Evolutionary conservation across 2,888 invertebrate species (phyloP).

Genomic region (Conistra vaccinii): DNA sequence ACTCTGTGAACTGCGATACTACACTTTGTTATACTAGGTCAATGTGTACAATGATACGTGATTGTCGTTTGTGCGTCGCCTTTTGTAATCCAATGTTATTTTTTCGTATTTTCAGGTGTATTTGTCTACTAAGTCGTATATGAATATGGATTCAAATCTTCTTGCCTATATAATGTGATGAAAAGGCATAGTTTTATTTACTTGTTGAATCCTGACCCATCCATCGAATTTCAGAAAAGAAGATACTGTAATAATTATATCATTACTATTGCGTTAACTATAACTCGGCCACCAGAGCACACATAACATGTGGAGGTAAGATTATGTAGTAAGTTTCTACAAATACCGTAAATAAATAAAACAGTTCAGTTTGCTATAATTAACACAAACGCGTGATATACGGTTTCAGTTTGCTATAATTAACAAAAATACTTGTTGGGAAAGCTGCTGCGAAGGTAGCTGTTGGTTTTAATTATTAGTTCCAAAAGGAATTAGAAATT

Average conservation of each 20-base stretch:
- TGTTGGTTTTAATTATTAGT: conserved; percentile 9
- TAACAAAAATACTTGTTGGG: conserved; percentile 10
- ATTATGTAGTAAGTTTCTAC: conserved; percentile 63
- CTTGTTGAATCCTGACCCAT: background rate
- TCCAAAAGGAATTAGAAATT: conserved; percentile 9
- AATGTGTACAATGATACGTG: conserved; percentile 75
- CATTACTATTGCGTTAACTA: conserved; percentile 53
- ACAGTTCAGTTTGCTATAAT: conserved; percentile 30
- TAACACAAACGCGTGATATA: conserved; percentile 19
- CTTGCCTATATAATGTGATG: background rate
- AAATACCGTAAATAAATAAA: conserved; percentile 57
- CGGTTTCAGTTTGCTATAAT: conserved; percentile 18
- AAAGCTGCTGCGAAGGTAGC: conserved; percentile 14
- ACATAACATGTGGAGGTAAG: conserved; percentile 45
- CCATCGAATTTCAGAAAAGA: background rate
- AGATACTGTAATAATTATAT: conserved; percentile 36
- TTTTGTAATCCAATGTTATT: conserved; percentile 21
- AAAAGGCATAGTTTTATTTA: background rate
- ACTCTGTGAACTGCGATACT: conserved; percentile 83
- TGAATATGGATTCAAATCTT: background rate
- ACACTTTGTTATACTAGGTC: conserved; percentile 79
- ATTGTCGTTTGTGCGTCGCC: conserved; percentile 67
- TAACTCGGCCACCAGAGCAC: conserved; percentile 56
- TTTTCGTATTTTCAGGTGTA: background rate
- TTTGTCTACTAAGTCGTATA: background rate